A percentile compares a stretch with the other conserved stretches of the same genome.
Conservation (phyloP, 2,113 vertebrate genomes). For the Oncorhynchus gorbuscha region DNA sequence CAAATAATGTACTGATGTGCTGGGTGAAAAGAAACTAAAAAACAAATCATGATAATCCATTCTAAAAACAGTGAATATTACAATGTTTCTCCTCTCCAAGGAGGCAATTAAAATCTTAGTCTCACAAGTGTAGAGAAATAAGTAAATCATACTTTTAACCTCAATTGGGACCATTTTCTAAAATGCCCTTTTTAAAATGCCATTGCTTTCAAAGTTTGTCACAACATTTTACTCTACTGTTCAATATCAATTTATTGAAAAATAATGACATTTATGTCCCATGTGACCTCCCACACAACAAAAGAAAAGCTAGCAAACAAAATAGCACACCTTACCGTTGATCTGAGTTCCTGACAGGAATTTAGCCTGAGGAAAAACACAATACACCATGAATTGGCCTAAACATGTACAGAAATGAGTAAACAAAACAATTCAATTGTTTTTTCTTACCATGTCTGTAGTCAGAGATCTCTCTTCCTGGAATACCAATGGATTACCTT, state of each 20-base stretch:
- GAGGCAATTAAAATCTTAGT: too few species aligned
- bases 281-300: neutral
- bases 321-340: conserved; percentile 73
- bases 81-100: too few species aligned
- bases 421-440: neutral
- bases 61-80: too few species aligned
- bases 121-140: too few species aligned
- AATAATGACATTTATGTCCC: neutral
- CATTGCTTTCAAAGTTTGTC: too few species aligned
- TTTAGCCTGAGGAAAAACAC: conserved; percentile 75
- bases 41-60: too few species aligned
- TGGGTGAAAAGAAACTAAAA: too few species aligned
- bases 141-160: too few species aligned
- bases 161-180: too few species aligned
- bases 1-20: neutral
- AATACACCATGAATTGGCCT: neutral
- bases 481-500: conserved; percentile 13
- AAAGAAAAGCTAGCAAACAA: neutral
- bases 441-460: conserved; percentile 3
- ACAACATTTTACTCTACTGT: neutral
- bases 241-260: neutral
- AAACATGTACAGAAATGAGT: neutral
- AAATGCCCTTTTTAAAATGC: too few species aligned
- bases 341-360: conserved; percentile 91
- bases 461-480: conserved; percentile 27